A percentile compares a stretch with the other conserved stretches of the same genome.
Conservation (phyloP, 2,888 invertebrate genomes). For the Oscheius sp. region DNA sequence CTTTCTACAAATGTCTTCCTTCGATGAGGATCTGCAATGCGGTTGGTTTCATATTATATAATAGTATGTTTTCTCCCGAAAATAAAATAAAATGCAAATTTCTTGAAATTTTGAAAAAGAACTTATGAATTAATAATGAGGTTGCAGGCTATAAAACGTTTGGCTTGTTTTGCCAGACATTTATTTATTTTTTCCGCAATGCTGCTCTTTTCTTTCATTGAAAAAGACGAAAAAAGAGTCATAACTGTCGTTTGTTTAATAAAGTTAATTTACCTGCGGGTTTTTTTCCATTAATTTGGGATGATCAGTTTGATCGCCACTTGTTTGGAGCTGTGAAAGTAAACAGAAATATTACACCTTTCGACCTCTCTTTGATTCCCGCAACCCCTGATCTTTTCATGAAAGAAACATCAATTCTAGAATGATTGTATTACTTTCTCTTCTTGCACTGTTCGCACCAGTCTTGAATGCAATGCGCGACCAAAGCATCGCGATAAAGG, state of each 20-base stretch:
- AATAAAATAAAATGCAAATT: too few species aligned
- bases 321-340: background rate
- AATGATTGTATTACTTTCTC: constrained; percentile 31
- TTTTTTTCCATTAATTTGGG: background rate
- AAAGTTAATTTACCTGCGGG: background rate
- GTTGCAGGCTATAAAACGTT: too few species aligned
- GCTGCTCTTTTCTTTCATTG: too few species aligned
- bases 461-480: constrained; percentile 56
- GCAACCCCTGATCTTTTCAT: background rate
- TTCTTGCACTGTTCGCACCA: constrained; percentile 36
- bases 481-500: constrained; percentile 59
- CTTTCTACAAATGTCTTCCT: too few species aligned
- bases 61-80: too few species aligned
- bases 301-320: background rate
- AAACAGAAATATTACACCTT: constrained; percentile 20
- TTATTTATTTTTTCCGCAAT: too few species aligned
- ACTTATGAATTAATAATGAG: too few species aligned
- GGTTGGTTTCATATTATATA: too few species aligned
- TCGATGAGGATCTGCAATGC: too few species aligned
- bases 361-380: constrained; percentile 5
- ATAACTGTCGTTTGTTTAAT: background rate
- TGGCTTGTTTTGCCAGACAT: too few species aligned
- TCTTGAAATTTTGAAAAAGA: too few species aligned
- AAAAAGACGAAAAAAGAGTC: too few species aligned
- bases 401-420: constrained; percentile 22